These are phyloP conservation scores for Hemiprocne comata DNA, from an alignment of 2,113 vertebrate species.

Conservation along the genomic window DNA sequence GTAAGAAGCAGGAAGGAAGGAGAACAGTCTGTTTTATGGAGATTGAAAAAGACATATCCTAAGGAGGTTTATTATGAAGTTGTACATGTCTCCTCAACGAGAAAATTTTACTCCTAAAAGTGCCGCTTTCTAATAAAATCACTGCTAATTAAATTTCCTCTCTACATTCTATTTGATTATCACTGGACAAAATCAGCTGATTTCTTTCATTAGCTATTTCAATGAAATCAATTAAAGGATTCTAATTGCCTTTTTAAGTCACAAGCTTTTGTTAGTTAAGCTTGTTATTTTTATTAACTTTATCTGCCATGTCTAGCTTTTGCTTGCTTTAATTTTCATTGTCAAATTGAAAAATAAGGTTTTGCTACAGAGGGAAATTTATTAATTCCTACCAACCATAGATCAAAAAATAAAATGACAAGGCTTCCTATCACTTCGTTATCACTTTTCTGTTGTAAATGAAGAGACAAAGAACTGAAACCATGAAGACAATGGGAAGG, in stretches of 20 bases:
- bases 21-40: background rate
- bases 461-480: background rate
- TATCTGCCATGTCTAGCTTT: background rate
- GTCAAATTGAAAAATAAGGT: background rate
- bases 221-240: background rate
- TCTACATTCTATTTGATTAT: background rate
- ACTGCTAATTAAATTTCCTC: background rate
- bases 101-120: background rate
- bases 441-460: background rate
- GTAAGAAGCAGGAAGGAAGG: background rate
- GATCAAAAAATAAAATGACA: background rate
- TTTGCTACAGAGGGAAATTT: background rate
- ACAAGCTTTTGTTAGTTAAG: background rate
- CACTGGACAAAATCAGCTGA: background rate
- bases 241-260: slow-evolving; percentile 13
- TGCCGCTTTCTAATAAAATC: background rate
- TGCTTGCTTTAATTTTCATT: background rate
- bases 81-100: background rate
- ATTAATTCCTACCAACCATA: background rate
- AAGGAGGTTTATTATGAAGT: background rate
- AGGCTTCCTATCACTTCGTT: background rate
- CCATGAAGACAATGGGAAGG: background rate
- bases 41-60: background rate
- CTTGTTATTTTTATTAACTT: background rate
- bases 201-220: background rate